These are phyloP conservation scores for Nymphalis polychloros DNA, from an alignment of 2,888 invertebrate species.

Conservation along the genomic window DNA sequence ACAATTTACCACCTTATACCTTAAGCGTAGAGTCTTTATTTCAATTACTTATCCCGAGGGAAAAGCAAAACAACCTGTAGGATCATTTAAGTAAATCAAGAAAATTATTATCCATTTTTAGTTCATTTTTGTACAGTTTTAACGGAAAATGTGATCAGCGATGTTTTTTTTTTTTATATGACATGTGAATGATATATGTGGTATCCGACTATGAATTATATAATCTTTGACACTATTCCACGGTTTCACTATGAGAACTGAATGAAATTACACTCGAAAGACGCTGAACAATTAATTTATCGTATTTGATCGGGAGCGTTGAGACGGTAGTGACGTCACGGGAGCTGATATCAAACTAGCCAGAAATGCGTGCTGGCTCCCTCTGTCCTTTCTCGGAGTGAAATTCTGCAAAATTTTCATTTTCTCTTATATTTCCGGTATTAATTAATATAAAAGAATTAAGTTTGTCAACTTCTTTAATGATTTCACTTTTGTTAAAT, in stretches of 20 bases:
- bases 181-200: too few species aligned
- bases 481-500: too few species aligned
- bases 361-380: constrained; percentile 77
- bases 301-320: constrained; percentile 55
- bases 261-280: constrained; percentile 21
- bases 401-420: constrained; percentile 65
- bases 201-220: not conserved
- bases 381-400: constrained; percentile 65
- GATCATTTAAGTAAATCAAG: constrained; percentile 46
- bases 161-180: not conserved
- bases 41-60: constrained; percentile 51
- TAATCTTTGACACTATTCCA: not conserved
- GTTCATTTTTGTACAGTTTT: constrained; percentile 16
- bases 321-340: constrained; percentile 73
- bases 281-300: constrained; percentile 36
- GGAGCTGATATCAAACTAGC: constrained; percentile 78
- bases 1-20: constrained; percentile 65
- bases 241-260: not conserved
- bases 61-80: constrained; percentile 71
- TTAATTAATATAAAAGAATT: not conserved
- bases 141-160: not conserved
- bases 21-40: constrained; percentile 60
- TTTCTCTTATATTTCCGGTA: constrained; percentile 16
- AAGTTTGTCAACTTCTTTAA: too few species aligned
- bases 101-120: constrained; percentile 14